Base-by-base conservation (phyloP, 2,888 invertebrate species). In the Lasioglossum pauxillum region DNA sequence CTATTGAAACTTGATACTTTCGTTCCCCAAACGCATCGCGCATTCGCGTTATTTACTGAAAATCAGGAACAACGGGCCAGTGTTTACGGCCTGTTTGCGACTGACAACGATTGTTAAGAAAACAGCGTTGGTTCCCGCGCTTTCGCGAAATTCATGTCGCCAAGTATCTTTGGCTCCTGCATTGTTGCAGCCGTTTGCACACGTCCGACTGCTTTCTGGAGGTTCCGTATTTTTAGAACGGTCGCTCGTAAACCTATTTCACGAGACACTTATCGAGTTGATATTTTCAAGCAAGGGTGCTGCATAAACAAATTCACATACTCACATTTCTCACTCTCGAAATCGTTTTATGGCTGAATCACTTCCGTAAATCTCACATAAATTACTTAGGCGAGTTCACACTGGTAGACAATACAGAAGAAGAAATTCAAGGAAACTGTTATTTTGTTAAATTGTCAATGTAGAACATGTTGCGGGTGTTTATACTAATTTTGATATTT, bases 181-280 rank as follows among this genome's bases (percentile, higher is more conserved):
- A 14, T 83, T 46, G 67, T 75, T 71, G 46, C 57, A 16, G 31
- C 35, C 60, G 57, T 27, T 67, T 53, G 72, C 49, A 46, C 60
- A 67, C 49, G 57, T 38, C 71, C 49, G 44, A 53, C 35, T 23
- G 44, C 16, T 27, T 72, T 78, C 72, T 78, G 84, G 78, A 84
- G 75, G 53, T 78, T 78, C 14, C n/a, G 82, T 82, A 84, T 84
- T 82, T 84, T 84, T 84, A 78, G 84, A 78, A 31, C 64, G 64
- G 44, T 16, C 53, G 44, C 60, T 53, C 31, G 60, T 60, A 38
- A 75, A 75, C 49, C 8, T 57, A 12, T 38, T 67, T 60, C 23
- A 57, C 27, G 75, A 41, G 67, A n/a, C 82, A 64, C 77, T 82
- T 75, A 75, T 82, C 53, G 75, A 74, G 78, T 64, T 74, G 77